Evolutionary conservation across 2,888 invertebrate species (phyloP), one percentile per base, ranked within the genome.

Genomic region (Heteropelma amictum): DNA sequence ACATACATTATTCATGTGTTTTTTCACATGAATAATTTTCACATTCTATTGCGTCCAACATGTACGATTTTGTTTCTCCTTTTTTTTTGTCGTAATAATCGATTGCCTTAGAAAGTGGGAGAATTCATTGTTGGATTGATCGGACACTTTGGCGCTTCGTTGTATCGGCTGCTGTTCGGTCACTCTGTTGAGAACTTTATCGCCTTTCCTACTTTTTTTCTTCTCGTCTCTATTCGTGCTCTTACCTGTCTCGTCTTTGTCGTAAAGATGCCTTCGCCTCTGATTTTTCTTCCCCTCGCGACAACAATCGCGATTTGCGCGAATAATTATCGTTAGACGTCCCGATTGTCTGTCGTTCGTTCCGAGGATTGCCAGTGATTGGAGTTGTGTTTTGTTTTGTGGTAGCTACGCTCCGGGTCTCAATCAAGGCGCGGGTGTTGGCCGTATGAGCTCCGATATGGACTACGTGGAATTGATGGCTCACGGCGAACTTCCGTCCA

Each of bases 321-420:
- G 38, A 10, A n/a, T 3, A 4, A n/a, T 14, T 35, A 17, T 51
- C 47, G 12, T 56, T 54, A 12, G 17, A 28, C 45, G 35, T 28
- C 21, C 35, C n/a, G 49, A 23, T 65, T 67, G 45, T 53, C 28
- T 60, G 54, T 28, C 67, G 53, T 56, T 74, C 28, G 6, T 54
- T 38, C 77, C 69, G 80, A 85, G 83, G 79, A 79, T 84, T 88
- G 88, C 89, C 88, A 88, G 88, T 89, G 88, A 89, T 89, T 89
- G 89, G 88, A 81, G 88, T 89, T 88, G 89, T 89, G 88, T 86
- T 88, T 88, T 87, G 82, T 80, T 84, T 58, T 79, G 65, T 79
- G 75, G 42, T 77, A 89, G 89, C 83, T 88, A 89, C 81, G 88
- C 88, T 87, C 87, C 89, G 83, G 89, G 88, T 84, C 87, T 85